Percentiles rank a stretch among this genome's conserved stretches.
These are phyloP conservation scores for Heliocidaris erythrogramma DNA, from an alignment of 35 echinoderm and acorn worm species.

Conservation along the genomic window DNA sequence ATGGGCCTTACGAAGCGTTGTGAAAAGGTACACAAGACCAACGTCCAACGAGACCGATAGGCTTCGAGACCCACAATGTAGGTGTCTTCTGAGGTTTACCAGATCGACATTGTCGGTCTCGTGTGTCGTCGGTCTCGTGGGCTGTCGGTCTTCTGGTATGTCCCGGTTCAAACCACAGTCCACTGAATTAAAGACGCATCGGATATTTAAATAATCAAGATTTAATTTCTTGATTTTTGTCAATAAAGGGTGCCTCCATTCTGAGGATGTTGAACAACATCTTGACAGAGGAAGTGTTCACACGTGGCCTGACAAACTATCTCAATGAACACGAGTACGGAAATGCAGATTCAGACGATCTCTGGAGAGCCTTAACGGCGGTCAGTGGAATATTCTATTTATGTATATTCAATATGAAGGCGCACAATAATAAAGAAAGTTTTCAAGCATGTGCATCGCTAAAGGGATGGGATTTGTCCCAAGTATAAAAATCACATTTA, in stretches of 20 bases:
- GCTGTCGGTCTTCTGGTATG: no score
- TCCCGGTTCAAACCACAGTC: no score
- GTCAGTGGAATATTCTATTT: conserved; percentile 40
- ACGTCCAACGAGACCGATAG: no score
- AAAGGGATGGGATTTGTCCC: neutral
- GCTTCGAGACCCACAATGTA: no score
- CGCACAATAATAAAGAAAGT: neutral
- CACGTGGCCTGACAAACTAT: conserved; percentile 61
- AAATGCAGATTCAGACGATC: conserved; percentile 75
- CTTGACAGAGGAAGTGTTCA: conserved; percentile 74
- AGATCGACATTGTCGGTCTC: no score
- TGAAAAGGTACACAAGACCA: no score
- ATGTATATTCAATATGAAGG: neutral
- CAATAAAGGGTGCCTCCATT: conserved; percentile 79
- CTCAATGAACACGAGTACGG: conserved; percentile 63
- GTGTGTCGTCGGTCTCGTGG: no score
- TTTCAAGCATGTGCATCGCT: neutral
- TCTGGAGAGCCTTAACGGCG: conserved; percentile 75
- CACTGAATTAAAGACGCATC: no score
- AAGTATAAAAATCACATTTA: neutral
- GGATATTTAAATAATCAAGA: neutral
- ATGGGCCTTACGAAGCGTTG: no score
- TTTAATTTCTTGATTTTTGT: neutral
- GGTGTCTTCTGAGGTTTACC: no score
- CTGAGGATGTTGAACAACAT: conserved; percentile 87